phyloP scores from a whole-genome alignment of 2,113 vertebrate genomes.

The Halichoerus grypus region DNA sequence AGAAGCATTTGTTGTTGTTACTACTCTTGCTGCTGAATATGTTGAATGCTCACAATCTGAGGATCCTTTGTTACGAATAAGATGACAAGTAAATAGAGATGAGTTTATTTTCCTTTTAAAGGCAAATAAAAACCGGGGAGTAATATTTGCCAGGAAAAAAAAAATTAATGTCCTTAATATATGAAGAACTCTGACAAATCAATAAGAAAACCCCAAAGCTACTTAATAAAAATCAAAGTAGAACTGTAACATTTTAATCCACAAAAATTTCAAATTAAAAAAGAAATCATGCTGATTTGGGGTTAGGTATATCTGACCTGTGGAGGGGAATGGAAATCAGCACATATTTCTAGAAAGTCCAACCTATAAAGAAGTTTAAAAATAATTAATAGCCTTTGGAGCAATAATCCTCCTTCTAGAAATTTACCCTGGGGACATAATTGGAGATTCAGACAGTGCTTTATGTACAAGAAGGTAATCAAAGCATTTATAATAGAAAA shows the following conservation, averaged over 20 bases:
- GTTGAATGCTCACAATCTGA: neutral
- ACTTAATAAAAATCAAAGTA: neutral
- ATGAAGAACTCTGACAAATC: neutral
- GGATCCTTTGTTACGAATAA: neutral
- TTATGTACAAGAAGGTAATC: neutral
- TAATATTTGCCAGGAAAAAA: neutral
- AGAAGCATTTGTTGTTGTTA: neutral
- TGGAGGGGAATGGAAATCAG: neutral
- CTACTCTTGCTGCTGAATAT: neutral
- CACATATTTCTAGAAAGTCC: neutral
- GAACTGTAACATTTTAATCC: neutral
- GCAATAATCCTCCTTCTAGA: neutral
- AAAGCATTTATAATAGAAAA: constrained; percentile 3
- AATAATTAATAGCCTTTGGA: neutral
- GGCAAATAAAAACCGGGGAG: neutral
- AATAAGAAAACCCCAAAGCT: constrained; percentile 3
- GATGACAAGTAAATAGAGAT: neutral
- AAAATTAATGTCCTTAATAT: neutral
- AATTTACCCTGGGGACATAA: neutral
- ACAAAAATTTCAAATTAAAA: neutral
- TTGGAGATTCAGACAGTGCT: neutral
- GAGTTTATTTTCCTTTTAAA: constrained; percentile 49
- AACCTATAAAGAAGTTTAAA: constrained; percentile 8
- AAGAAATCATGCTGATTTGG: neutral
- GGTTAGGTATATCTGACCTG: neutral